Evolutionary conservation across 2,888 invertebrate genomes (phyloP).

Genomic region (Gnatocerus cornutus): DNA sequence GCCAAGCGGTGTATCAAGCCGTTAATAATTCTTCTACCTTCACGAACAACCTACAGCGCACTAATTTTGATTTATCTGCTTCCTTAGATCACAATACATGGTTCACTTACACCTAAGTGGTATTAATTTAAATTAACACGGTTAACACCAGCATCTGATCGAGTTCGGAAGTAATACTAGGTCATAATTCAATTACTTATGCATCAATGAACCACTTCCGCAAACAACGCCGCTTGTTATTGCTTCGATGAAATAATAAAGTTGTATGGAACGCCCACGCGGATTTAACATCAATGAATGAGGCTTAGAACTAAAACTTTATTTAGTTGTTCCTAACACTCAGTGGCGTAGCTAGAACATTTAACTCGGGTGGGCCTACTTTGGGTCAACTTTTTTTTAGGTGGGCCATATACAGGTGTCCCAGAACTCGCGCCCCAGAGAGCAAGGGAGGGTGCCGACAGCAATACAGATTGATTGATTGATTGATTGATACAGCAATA

Average conservation of each 20-base stretch:
- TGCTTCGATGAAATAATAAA: constrained; percentile 30
- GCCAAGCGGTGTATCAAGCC: constrained; percentile 10
- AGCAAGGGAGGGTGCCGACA: no score
- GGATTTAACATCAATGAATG: constrained; percentile 18
- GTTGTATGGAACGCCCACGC: constrained; percentile 22
- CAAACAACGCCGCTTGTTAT: constrained; percentile 38
- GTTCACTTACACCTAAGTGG: constrained; percentile 32
- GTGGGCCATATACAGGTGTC: no score
- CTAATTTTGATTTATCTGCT: constrained; percentile 23
- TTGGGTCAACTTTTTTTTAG: no score
- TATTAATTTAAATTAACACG: constrained; percentile 43
- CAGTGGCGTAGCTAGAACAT: no score
- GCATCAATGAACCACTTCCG: constrained; percentile 41
- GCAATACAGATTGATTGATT: no score
- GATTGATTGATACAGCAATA: no score
- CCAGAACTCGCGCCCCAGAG: no score
- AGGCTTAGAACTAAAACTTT: not conserved
- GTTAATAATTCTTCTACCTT: constrained; percentile 9
- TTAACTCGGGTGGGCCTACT: no score
- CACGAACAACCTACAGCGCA: constrained; percentile 1
- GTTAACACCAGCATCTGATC: constrained; percentile 41
- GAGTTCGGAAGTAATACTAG: constrained; percentile 37
- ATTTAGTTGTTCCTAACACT: constrained; percentile 16
- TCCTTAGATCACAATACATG: constrained; percentile 22
- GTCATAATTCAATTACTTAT: constrained; percentile 42